phyloP scores from a whole-genome alignment of 2,888 invertebrate species.

The Pseudococcus jackbeardsleyi region DNA sequence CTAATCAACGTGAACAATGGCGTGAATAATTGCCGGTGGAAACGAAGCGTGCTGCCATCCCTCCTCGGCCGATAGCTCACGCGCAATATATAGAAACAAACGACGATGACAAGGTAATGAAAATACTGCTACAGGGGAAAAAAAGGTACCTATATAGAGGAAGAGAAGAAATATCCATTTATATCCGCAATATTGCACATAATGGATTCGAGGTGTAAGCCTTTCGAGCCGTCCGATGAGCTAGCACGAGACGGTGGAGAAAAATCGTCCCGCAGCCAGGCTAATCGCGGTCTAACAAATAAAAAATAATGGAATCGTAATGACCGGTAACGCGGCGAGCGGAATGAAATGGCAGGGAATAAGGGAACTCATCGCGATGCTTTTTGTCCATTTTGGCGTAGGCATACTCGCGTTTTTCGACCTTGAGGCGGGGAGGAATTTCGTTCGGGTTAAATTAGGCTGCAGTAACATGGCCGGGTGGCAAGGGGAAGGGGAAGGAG shows the following conservation, averaged over 20 bases:
- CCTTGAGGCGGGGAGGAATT: not conserved
- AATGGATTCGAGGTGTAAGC: conserved; percentile 3
- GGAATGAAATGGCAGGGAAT: not conserved
- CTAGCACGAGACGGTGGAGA: not conserved
- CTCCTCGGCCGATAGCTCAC: not conserved
- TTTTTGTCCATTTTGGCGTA: not conserved
- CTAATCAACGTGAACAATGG: conserved; percentile 62
- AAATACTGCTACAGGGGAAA: not conserved
- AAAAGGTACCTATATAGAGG: not conserved
- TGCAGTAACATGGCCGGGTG: not conserved
- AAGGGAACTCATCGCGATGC: not conserved
- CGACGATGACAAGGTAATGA: not conserved
- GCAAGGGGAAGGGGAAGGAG: not conserved
- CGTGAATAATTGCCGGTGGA: conserved; percentile 58
- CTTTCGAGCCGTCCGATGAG: not conserved
- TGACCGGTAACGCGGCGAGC: not conserved
- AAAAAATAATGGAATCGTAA: conserved; percentile 24
- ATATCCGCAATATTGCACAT: not conserved
- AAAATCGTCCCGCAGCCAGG: not conserved
- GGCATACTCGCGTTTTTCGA: not conserved
- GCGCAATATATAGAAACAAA: not conserved
- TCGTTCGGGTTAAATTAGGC: too few species aligned
- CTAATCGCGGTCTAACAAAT: not conserved
- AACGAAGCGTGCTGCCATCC: conserved; percentile 41
- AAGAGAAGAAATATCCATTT: not conserved